Conservation (phyloP, 2,888 invertebrate species). For the Morpho deidamia region DNA sequence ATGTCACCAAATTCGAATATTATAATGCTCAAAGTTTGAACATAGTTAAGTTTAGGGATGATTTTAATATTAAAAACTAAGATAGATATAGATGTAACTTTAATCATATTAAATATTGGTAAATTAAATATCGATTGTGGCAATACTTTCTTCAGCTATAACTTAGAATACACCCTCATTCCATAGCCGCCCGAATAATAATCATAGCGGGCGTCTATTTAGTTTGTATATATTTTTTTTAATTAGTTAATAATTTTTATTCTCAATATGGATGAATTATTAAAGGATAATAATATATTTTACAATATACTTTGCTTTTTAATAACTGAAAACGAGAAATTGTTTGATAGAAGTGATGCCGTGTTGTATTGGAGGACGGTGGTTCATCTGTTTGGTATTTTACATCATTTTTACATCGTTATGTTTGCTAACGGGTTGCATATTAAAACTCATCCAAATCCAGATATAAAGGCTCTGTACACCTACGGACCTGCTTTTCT, state of each 20-base stretch:
- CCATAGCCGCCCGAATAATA: slow-evolving; percentile 16
- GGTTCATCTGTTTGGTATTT: slow-evolving; percentile 40
- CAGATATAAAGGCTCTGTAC: slow-evolving; percentile 41
- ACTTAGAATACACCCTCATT: slow-evolving; percentile 1
- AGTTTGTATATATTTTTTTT: neutral
- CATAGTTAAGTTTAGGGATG: too few relatives aligned
- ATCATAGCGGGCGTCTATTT: slow-evolving; percentile 15
- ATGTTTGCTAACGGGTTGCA: slow-evolving; percentile 36
- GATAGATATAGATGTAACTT: too few relatives aligned
- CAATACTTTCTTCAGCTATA: slow-evolving; percentile 5
- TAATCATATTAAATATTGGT: neutral
- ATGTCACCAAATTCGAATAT: too few relatives aligned
- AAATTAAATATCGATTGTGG: neutral
- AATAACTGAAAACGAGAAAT: slow-evolving; percentile 62
- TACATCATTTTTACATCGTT: slow-evolving; percentile 43
- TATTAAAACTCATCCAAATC: slow-evolving; percentile 27
- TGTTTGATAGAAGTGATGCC: slow-evolving; percentile 55
- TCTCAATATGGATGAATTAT: slow-evolving; percentile 48
- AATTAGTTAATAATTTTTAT: slow-evolving; percentile 9
- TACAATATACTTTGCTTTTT: slow-evolving; percentile 61
- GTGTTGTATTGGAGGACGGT: slow-evolving; percentile 61
- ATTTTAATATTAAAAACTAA: too few relatives aligned
- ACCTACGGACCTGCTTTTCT: slow-evolving; percentile 42
- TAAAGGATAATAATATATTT: slow-evolving; percentile 54
- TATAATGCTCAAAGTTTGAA: too few relatives aligned